Conservation (phyloP, 2,888 invertebrate genomes). For the Cephonodes hylas region DNA sequence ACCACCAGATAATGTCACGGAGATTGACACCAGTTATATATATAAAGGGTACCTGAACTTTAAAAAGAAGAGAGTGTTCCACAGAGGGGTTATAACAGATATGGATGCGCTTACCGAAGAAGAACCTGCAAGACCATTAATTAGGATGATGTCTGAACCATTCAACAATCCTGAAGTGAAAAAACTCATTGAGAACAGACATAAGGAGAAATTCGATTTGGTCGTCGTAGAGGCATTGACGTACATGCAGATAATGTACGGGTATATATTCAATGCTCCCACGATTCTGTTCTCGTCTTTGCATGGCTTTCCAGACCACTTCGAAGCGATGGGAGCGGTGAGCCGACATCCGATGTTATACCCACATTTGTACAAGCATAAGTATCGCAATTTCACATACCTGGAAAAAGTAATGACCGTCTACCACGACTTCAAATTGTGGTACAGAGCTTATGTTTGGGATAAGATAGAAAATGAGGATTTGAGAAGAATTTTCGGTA, state of each 20-base stretch:
- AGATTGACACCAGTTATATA: constrained; percentile 43
- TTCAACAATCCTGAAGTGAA: constrained; percentile 2
- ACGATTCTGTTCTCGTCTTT: constrained; percentile 8
- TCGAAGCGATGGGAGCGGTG: background rate
- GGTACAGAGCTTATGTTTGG: background rate
- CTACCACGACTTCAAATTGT: background rate
- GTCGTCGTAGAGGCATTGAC: constrained; percentile 2
- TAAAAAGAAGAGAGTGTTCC: background rate
- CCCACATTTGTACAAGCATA: constrained; percentile 4
- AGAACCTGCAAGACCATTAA: background rate
- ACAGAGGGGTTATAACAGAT: constrained; percentile 10
- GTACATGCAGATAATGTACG: background rate
- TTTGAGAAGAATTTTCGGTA: background rate
- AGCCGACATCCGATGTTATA: constrained; percentile 5
- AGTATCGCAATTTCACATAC: background rate
- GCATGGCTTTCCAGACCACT: background rate
- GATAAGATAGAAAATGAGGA: background rate
- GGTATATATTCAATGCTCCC: constrained; percentile 6
- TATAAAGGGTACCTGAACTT: constrained; percentile 13
- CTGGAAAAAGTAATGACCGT: background rate
- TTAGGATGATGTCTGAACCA: background rate
- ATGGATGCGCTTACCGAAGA: background rate
- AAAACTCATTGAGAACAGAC: constrained; percentile 5
- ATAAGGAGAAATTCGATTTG: constrained; percentile 14
- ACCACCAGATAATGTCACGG: constrained; percentile 41